Conservation (phyloP, 2,113 vertebrate genomes). For the Austrofundulus limnaeus region DNA sequence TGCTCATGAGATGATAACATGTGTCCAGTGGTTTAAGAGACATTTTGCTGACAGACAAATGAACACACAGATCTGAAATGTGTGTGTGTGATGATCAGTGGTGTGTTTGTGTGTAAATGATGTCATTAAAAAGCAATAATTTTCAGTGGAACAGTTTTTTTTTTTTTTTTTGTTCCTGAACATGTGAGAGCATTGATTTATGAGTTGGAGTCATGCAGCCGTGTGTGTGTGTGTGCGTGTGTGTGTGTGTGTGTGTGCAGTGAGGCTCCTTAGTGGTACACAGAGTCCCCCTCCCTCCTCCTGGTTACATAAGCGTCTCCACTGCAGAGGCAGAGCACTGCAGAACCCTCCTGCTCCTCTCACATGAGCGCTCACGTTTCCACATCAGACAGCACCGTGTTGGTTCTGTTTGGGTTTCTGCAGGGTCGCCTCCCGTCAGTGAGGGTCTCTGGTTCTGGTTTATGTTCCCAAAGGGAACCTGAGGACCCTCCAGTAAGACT, state of each 20-base stretch:
- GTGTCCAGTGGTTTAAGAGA: too few relatives aligned
- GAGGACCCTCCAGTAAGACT: neutral
- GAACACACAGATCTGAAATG: neutral
- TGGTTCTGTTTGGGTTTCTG: neutral
- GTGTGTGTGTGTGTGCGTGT: neutral
- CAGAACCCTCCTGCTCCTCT: slow-evolving; percentile 29
- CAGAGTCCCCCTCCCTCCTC: slow-evolving; percentile 10
- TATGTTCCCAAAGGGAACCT: neutral
- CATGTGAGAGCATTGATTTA: neutral
- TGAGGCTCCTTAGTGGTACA: slow-evolving; percentile 33
- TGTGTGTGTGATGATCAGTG: neutral
- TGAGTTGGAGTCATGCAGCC: neutral
- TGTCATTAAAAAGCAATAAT: neutral
- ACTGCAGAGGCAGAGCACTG: slow-evolving; percentile 60
- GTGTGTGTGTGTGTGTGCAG: slow-evolving; percentile 4
- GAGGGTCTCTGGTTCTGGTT: neutral
- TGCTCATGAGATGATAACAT: too few relatives aligned
- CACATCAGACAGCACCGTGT: slow-evolving; percentile 4
- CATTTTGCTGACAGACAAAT: too few relatives aligned
- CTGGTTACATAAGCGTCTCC: slow-evolving; percentile 54
- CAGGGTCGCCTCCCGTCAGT: neutral
- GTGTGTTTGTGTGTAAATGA: neutral
- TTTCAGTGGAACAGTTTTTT: neutral
- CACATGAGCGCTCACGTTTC: neutral
- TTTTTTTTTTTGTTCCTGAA: neutral